A percentile compares a stretch with the other conserved stretches of the same genome.
Conservation (phyloP, 35 echinoderm and acorn worm species). For the Anneissia japonica region DNA sequence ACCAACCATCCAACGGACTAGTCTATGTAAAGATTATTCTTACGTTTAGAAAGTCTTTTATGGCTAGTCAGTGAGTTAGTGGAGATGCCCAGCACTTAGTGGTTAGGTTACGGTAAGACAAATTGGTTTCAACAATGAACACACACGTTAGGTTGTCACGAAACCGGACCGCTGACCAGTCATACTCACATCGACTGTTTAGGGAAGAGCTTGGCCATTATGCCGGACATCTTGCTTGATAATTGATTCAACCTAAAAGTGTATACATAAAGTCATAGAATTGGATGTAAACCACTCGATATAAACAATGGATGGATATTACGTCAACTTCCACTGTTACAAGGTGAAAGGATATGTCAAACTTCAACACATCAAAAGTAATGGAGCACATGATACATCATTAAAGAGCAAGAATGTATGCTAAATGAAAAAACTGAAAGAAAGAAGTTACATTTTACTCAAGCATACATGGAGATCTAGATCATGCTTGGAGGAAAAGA, state of each 20-base stretch:
- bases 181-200: slow-evolving; percentile 98
- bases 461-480: not conserved
- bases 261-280: not conserved
- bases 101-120: not conserved
- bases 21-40: not conserved
- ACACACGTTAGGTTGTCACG: slow-evolving; percentile 11
- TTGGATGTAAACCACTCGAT: not conserved
- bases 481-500: not conserved
- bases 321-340: not conserved
- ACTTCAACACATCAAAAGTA: not conserved
- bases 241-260: slow-evolving; percentile 83
- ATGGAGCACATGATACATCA: too few relatives aligned
- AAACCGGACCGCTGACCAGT: not conserved
- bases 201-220: slow-evolving; percentile 86
- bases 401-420: not conserved
- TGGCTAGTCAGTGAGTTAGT: not conserved
- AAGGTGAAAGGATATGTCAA: not conserved
- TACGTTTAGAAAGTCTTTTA: not conserved
- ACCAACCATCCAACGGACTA: not conserved
- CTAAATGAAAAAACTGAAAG: not conserved
- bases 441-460: not conserved
- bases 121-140: slow-evolving; percentile 21
- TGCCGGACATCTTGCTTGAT: slow-evolving; percentile 82
- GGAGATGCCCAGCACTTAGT: not conserved
- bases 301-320: not conserved